Base-by-base conservation (phyloP, 2,888 invertebrate genomes). In the Drosophila picticornis region DNA sequence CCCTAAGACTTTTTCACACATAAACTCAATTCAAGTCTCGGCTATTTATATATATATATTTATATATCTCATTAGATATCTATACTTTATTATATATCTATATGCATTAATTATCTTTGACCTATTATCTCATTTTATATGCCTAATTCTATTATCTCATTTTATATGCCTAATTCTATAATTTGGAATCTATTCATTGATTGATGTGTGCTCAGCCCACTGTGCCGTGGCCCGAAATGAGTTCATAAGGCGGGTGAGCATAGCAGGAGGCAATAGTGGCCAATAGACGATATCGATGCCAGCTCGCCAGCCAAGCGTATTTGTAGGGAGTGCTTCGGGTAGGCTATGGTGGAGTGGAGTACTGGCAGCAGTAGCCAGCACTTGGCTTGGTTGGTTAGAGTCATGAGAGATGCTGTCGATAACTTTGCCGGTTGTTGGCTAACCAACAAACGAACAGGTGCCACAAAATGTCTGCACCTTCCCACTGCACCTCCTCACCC, bases 171-270 rank as follows among this genome's bases (percentile, higher is more conserved):
- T 34, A 46, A 25, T 34, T 34, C 2, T 25, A 1, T 32, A 11
- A 34, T 22, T 46, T 46, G 4, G 22, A 25, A 55, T 61, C 22
- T 46, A 40, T 61, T 31, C 58, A 34, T 29, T 59, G 36, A 36
- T 63, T 43, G 19, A 19, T 56, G 16, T 7, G 16, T 11, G 22
- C 0, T n/a, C 19, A 10, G 19, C 22, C 79, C 88, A 85, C 88
- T 77, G 83, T 88, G 63, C 73, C 19, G 16, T 64, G 67, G 34
- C 65, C 58, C 58, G 61, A 68, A 84, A 83, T 88, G 86, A 86
- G 86, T 88, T 84, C 82, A 82, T 76, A 84, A 81, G 69, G 48
- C 75, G 75, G 64, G 62, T 58, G 40, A 67, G 29, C 52, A 62
- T 27, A 56, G 64, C 75, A 68, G 50, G 56, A 2, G 32, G 32